Evolutionary conservation across 2,797 vertebrate species (phyloP), one percentile per base, ranked within the genome.

Genomic region (Sardinella longiceps): DNA sequence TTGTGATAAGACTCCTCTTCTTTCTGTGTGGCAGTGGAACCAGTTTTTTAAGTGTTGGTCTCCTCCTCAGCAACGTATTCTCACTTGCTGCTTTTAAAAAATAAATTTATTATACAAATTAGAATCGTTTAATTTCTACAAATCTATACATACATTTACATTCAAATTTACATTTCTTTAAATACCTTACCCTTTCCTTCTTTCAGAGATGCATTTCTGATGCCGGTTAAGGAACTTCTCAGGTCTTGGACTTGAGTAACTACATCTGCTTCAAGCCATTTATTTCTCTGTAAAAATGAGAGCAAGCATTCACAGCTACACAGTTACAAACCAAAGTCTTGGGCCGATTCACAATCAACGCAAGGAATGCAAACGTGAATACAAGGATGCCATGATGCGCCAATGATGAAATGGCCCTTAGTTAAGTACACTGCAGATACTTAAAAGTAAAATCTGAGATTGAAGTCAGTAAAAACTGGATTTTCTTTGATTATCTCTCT

Each of bases 41-140:
- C 37, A 77, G 70, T 43, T 43, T 77, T 77, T 43, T 77, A 20
- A 77, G 70, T 14, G 70, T 77, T 43, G 70, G 37, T 18, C 70
- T 43, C 63, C 30, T 70, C 30, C 30, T 70, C 70, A 77, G 43
- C 18, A 77, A 10, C 5, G 1, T 43, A 39, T 37, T 37, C 37
- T 9, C 33, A 4, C 15, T 6, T 7, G 14, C 70, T 7, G 33
- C 37, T 77, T 77, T 18, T 7, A 74, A 77, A 77, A 77, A 20
- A 43, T 39, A 23, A 23, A 9, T 5, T 58, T 9, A 5, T 2
- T n/a, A 7, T 58, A 20, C 18, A 20, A 53, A 53, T 18, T 18
- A 18, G 12, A 15, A 50, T 11, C 12, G 9, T 2, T 2, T 50
- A 50, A 50, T 53, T 53, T 0, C 20, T 56, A 23, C 48, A 48